phyloP scores from a whole-genome alignment of 2,888 invertebrate genomes.

The Helicoverpa assulta region DNA sequence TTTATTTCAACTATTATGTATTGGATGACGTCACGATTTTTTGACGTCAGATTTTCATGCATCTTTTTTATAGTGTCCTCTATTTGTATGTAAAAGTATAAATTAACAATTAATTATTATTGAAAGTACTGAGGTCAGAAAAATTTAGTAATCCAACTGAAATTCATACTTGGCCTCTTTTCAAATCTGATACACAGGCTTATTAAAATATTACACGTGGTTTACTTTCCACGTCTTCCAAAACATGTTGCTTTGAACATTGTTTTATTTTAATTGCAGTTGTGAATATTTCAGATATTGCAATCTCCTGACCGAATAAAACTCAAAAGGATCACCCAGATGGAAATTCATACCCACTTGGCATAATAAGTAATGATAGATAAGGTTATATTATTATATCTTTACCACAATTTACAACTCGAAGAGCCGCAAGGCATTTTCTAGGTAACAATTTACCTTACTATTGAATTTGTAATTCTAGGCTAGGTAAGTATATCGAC shows the following conservation, averaged over 20 bases:
- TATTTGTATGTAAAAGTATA: not conserved
- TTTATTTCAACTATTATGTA: too few species aligned
- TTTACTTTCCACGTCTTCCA: constrained; percentile 9
- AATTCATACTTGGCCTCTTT: constrained; percentile 47
- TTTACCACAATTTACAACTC: too few species aligned
- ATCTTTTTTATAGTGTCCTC: not conserved
- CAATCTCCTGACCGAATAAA: too few species aligned
- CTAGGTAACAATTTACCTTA: not conserved
- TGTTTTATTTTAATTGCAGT: too few species aligned
- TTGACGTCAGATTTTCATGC: too few species aligned
- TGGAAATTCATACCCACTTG: too few species aligned
- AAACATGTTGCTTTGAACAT: constrained; percentile 6
- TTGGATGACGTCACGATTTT: too few species aligned
- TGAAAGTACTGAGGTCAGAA: constrained; percentile 41
- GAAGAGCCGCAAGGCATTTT: too few species aligned
- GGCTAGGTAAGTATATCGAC: not conserved
- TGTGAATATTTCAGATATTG: too few species aligned
- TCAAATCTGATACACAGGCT: constrained; percentile 41
- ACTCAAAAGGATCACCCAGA: too few species aligned
- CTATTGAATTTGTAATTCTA: constrained; percentile 1
- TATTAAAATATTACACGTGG: constrained; percentile 29
- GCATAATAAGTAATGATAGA: too few species aligned
- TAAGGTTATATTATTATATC: too few species aligned
- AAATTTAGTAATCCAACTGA: constrained; percentile 24
- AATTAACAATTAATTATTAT: constrained; percentile 19